phyloP scores from a whole-genome alignment of 2,113 vertebrate genomes.

The Fukomys damarensis region DNA sequence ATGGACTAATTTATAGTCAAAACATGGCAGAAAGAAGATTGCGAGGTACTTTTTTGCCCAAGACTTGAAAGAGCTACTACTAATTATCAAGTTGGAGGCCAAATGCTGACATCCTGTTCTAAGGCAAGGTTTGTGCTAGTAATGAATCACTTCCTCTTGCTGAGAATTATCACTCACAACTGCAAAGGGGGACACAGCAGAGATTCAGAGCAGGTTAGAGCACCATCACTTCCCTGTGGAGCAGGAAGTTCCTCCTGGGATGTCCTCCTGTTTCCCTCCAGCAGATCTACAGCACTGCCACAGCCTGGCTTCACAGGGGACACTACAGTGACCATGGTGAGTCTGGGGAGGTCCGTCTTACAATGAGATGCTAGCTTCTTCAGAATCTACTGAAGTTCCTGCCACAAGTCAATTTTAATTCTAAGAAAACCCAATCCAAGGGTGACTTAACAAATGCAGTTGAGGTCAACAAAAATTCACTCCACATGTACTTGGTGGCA shows the following conservation, averaged over 20 bases:
- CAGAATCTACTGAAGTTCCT: background rate
- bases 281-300: rapidly evolving
- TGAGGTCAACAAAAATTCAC: background rate
- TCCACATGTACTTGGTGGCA: background rate
- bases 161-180: background rate
- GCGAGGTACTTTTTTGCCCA: slow-evolving; percentile 2
- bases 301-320: background rate
- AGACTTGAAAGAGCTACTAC: background rate
- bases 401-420: background rate
- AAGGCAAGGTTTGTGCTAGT: background rate
- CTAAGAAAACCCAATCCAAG: background rate
- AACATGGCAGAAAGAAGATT: slow-evolving; percentile 77
- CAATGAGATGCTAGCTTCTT: background rate
- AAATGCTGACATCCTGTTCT: background rate
- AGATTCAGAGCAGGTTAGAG: background rate
- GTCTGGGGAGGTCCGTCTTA: background rate
- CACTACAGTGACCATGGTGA: background rate
- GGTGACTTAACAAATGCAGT: background rate
- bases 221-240: background rate
- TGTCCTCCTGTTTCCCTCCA: rapidly evolving
- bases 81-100: slow-evolving; percentile 30
- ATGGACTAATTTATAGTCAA: slow-evolving; percentile 80
- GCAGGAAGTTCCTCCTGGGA: background rate
- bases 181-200: background rate
- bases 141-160: background rate